Conservation (phyloP, 2,797 vertebrate genomes). For the Phataginus tricuspis region DNA sequence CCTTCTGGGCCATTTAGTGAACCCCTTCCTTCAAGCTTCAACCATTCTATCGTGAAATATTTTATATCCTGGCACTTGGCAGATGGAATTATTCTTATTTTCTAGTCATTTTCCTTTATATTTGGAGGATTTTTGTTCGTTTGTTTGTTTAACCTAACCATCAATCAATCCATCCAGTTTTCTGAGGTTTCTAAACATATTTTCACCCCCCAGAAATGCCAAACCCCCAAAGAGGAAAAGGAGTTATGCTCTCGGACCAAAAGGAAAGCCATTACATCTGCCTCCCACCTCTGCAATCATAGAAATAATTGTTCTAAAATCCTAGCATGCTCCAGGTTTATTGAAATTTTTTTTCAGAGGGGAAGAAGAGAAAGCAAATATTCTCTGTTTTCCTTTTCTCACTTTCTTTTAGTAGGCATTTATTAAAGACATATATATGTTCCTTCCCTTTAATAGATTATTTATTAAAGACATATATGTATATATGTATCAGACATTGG, state of each 20-base stretch:
- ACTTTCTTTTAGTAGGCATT: background rate
- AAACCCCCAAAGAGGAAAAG: background rate
- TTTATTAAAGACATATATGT: background rate
- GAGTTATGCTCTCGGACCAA: background rate
- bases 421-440: background rate
- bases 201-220: background rate
- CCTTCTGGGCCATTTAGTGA: background rate
- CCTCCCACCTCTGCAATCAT: background rate
- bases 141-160: background rate
- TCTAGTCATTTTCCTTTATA: slow-evolving; percentile 22
- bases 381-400: background rate
- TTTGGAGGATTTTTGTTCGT: background rate
- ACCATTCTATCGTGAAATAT: background rate
- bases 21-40: background rate
- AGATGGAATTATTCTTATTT: background rate
- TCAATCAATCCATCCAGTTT: background rate
- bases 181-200: slow-evolving; percentile 24
- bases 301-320: background rate
- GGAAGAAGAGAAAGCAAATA: background rate
- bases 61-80: slow-evolving; percentile 32
- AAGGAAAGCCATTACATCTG: background rate
- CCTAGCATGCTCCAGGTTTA: background rate
- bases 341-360: background rate
- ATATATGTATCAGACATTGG: background rate
- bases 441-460: background rate